A percentile compares a stretch with the other conserved stretches of the same genome.
Evolutionary conservation across 2,113 vertebrate genomes (phyloP).

Genomic region (Leptocoma aspasia): DNA sequence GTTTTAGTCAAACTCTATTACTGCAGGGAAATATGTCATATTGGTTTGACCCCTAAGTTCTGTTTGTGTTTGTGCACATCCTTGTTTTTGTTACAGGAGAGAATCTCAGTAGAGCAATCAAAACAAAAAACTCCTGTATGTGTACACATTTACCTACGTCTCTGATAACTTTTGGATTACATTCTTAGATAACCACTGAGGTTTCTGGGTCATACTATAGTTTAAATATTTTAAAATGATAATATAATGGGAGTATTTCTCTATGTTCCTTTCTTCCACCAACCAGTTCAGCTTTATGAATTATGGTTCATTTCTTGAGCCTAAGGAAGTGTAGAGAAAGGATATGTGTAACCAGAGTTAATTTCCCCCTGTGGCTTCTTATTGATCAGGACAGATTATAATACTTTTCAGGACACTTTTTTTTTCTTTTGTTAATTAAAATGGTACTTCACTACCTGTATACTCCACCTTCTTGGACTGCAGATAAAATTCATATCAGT

Average conservation of each 20-base stretch:
- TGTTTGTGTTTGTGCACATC: neutral
- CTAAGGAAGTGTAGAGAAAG: neutral
- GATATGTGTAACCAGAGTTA: neutral
- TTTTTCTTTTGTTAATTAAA: neutral
- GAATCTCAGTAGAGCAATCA: neutral
- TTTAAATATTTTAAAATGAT: neutral
- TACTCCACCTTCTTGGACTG: neutral
- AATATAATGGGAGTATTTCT: neutral
- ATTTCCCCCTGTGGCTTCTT: neutral
- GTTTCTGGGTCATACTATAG: neutral
- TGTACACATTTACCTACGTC: neutral
- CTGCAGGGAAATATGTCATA: neutral
- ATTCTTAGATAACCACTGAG: neutral
- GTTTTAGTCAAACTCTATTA: neutral
- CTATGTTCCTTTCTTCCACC: neutral
- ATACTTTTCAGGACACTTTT: neutral
- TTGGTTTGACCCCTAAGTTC: neutral
- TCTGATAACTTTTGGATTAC: neutral
- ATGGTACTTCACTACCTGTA: neutral
- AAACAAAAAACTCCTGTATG: neutral
- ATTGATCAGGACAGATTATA: neutral
- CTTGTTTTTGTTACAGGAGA: neutral
- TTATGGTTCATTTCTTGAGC: neutral
- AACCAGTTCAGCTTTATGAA: neutral
- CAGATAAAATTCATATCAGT: neutral